Evolutionary conservation across 2,113 vertebrate genomes (phyloP), one percentile per base, ranked within the genome.

Genomic region (Psephotus haematonotus): DNA sequence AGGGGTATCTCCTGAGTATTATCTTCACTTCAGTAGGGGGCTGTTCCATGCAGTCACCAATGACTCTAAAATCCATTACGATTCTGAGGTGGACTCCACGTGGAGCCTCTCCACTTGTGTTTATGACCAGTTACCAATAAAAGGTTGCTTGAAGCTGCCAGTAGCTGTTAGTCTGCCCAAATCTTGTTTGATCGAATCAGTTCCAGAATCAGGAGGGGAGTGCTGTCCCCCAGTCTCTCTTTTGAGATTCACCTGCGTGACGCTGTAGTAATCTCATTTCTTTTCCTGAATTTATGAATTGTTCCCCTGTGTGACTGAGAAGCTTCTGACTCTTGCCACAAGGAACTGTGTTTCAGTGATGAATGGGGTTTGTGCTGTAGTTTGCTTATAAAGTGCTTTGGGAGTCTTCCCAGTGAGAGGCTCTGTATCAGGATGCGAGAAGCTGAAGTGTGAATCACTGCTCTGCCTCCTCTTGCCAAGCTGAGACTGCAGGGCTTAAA

Each of bases 401-500:
- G 47, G 55, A 94, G 6, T 7, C 22, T 88, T 92, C 71, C 78
- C 85, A 90, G 70, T 17, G 68, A 80, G 78, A 82, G 49, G 67
- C 75, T 85, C 62, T 49, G 25, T 65, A 43, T 59, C 0, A 3
- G 41, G 65, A 64, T 24, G 46, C 1, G 17, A 84, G 91, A 92
- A 57, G 72, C 52, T 82, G 77, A 84, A 92, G 67, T 43, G 86
- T 91, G 95, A 91, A 90, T 92, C 60, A 41, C 47, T 3, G 16
- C 72, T 90, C 49, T 76, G 53, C 60, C 5, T 60, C 50, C 44
- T 53, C 35, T 67, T 65, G 86, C 89, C 52, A 83, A 55, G 29
- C 41, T 70, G 43, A 64, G 71, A 27, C 64, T 70, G 39, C 0
- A 1, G n/a, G 78, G 31, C 43, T 39, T 88, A 41, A 79, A 47